Percentiles rank a stretch among this genome's conserved stretches.
These are phyloP conservation scores for Drosophila algonquin DNA, from an alignment of 2,888 invertebrate species.

Conservation along the genomic window DNA sequence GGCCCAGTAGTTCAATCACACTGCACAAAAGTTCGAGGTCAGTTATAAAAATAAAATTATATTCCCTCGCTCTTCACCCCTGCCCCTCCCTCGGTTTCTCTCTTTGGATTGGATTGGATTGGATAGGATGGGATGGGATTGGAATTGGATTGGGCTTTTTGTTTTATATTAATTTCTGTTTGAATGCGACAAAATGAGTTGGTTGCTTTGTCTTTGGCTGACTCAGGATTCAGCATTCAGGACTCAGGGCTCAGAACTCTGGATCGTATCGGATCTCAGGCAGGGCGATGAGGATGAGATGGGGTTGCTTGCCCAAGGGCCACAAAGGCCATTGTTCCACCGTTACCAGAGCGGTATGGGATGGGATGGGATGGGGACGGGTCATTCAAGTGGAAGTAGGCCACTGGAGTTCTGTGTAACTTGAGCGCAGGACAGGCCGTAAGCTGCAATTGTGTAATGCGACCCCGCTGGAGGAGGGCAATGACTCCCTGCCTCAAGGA, in stretches of 20 bases:
- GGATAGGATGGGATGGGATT: slow-evolving; percentile 38
- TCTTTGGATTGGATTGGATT: slow-evolving; percentile 54
- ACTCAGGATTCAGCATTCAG: slow-evolving; percentile 47
- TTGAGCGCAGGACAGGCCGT: slow-evolving; percentile 36
- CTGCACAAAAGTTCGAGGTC: slow-evolving; percentile 82
- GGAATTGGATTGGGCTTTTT: slow-evolving; percentile 45
- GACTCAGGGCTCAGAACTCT: slow-evolving; percentile 17
- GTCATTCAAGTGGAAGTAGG: slow-evolving; percentile 74
- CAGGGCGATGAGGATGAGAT: slow-evolving; percentile 29
- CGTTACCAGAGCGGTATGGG: not conserved
- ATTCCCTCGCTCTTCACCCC: slow-evolving; percentile 23
- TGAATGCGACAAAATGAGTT: slow-evolving; percentile 71
- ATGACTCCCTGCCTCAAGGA: slow-evolving; percentile 69
- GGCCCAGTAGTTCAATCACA: slow-evolving; percentile 80
- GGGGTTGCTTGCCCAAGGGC: slow-evolving; percentile 43
- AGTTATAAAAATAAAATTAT: slow-evolving; percentile 74
- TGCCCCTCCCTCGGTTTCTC: not conserved
- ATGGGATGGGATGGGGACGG: slow-evolving; percentile 25
- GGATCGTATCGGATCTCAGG: slow-evolving; percentile 20
- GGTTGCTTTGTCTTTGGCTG: slow-evolving; percentile 64
- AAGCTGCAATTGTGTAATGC: slow-evolving; percentile 71
- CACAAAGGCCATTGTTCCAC: slow-evolving; percentile 61
- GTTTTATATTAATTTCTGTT: slow-evolving; percentile 61
- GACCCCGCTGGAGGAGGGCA: slow-evolving; percentile 59
- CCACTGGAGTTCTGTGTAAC: slow-evolving; percentile 74